phyloP scores from a whole-genome alignment of 2,113 vertebrate genomes.

The Nyctereutes procyonoides region DNA sequence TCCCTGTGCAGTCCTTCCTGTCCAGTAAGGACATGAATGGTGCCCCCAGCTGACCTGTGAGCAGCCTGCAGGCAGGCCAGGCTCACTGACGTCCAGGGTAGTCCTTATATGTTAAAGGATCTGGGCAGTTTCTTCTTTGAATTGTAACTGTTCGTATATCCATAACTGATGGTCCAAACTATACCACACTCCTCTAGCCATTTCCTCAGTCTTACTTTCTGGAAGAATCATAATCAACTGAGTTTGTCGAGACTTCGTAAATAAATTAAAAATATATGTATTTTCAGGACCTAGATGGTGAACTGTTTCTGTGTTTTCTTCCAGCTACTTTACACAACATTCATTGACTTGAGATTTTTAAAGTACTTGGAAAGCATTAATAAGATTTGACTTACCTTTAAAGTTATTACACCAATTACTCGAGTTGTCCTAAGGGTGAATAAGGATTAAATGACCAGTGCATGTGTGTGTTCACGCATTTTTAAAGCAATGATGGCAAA shows the following conservation, averaged over 20 bases:
- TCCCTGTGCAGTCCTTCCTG: background rate
- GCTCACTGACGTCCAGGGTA: background rate
- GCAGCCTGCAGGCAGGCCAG: too few relatives aligned
- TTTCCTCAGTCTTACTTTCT: conserved; percentile 48
- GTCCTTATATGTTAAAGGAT: background rate
- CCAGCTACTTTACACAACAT: conserved; percentile 42
- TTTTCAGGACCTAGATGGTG: background rate
- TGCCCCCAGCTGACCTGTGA: background rate
- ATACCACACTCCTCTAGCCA: background rate
- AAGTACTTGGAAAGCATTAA: conserved; percentile 72
- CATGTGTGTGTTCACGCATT: conserved; percentile 49
- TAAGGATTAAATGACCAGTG: conserved; percentile 66
- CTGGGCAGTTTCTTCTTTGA: conserved; percentile 14
- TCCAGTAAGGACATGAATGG: background rate
- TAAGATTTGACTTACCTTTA: conserved; percentile 77
- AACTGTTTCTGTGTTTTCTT: conserved; percentile 30
- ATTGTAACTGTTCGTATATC: background rate
- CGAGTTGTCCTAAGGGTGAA: conserved; percentile 70
- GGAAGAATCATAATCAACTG: conserved; percentile 46
- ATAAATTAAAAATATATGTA: background rate
- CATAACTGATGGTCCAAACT: background rate
- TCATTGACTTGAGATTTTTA: conserved; percentile 68
- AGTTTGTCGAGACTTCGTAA: conserved; percentile 14
- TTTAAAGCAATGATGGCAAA: conserved; percentile 57
- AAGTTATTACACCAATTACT: conserved; percentile 80